Conservation (phyloP, 2,888 invertebrate genomes). For the Anaspis maculata region DNA sequence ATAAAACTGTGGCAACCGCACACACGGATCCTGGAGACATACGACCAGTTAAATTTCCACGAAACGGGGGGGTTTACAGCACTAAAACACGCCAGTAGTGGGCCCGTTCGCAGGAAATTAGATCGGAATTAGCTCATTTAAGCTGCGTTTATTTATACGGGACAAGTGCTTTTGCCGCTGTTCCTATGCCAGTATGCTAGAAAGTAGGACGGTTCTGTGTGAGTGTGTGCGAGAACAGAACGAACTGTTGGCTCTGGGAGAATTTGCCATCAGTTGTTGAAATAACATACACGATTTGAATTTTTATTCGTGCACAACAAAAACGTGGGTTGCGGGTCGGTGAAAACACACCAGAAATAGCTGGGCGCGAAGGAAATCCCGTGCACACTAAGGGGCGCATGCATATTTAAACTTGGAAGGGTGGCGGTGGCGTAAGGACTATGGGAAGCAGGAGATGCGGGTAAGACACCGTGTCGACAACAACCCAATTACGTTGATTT, state of each 20-base stretch:
- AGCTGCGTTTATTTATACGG: conserved; percentile 21
- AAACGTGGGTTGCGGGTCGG: conserved; percentile 4
- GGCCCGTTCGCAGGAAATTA: conserved; percentile 14
- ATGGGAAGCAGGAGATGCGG: neutral
- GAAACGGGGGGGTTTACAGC: neutral
- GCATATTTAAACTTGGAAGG: neutral
- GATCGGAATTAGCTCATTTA: conserved; percentile 20
- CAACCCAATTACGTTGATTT: neutral
- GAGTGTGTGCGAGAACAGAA: too few species aligned
- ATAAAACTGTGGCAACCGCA: neutral
- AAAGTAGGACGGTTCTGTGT: too few species aligned
- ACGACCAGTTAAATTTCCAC: neutral
- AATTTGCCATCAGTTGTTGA: conserved; percentile 17
- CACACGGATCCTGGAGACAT: too few species aligned
- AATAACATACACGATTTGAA: conserved; percentile 23
- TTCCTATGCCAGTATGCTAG: too few species aligned
- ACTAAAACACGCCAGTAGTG: neutral
- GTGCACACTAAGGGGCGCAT: neutral
- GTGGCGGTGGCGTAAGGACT: neutral
- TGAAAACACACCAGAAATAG: neutral
- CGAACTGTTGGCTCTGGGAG: too few species aligned
- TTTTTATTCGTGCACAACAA: conserved; percentile 14
- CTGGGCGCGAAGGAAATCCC: neutral
- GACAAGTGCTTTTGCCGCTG: conserved; percentile 6
- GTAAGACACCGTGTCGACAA: neutral